These are phyloP conservation scores for Lasiommata megera DNA, from an alignment of 2,888 invertebrate species.

Conservation along the genomic window DNA sequence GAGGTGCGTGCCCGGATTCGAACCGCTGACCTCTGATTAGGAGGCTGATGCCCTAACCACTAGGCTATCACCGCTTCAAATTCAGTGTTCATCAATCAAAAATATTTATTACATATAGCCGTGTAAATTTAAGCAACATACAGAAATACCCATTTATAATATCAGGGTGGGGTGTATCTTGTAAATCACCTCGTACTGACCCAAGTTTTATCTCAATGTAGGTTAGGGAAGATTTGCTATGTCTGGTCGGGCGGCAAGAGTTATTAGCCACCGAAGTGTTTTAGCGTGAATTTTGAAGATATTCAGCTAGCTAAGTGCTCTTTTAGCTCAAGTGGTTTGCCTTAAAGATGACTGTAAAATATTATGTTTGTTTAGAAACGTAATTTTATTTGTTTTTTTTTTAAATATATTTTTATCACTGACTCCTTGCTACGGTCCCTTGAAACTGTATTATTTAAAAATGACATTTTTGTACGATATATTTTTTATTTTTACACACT, in stretches of 20 bases:
- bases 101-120: background rate
- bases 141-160: background rate
- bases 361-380: background rate
- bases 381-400: background rate
- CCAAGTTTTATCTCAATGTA: conserved; percentile 10
- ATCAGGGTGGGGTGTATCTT: background rate
- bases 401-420: too few relatives aligned
- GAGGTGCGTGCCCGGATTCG: too few relatives aligned
- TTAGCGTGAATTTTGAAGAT: conserved; percentile 14
- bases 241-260: conserved; percentile 11
- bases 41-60: too few relatives aligned
- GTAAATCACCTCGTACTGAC: background rate
- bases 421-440: too few relatives aligned
- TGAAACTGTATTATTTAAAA: too few relatives aligned
- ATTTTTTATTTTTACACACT: too few relatives aligned
- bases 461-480: too few relatives aligned
- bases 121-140: background rate
- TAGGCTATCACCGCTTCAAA: too few relatives aligned
- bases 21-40: too few relatives aligned
- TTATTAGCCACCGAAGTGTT: conserved; percentile 15
- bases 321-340: background rate
- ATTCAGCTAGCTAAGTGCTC: conserved; percentile 4
- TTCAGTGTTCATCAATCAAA: too few relatives aligned
- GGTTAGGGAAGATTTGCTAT: conserved; percentile 16
- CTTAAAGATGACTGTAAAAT: conserved; percentile 3